Evolutionary conservation across 1,140 invertebrate genomes (phyloP), one percentile per base, ranked within the genome.

Genomic region (Caerostris extrusa): DNA sequence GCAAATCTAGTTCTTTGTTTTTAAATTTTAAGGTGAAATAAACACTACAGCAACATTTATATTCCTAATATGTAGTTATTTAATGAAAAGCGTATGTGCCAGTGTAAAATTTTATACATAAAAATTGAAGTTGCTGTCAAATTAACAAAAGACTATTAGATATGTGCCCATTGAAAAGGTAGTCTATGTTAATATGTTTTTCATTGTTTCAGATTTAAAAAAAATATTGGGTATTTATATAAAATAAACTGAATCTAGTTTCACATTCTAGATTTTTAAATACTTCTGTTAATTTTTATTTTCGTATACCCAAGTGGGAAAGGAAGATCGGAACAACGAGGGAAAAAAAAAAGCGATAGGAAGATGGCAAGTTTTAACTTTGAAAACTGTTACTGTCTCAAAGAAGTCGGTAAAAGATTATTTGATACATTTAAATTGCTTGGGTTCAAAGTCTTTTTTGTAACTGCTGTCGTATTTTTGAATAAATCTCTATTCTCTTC

Each of bases 401-500:
- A 77, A 77, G 19, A 50, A 71, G 69, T 3, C 19, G 8, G 34
- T 19, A 50, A 71, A 34, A 50, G 8, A 77, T 77, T 50, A 77
- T 53, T 77, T 53, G 50, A 77, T 77, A 50, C 8, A 77, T 77
- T 77, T 77, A 77, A 77, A 77, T 77, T 53, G 3, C 34, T 5
- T 17, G 61, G 14, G 19, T 8, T 2, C 1, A 14, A 17, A 12
- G 53, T 50, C 34, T 77, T 34, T 77, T 64, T 34, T 12, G 50
- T 53, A 77, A 77, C 50, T 77, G 71, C 71, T 50, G 71, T 77
- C 71, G 69, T 53, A 14, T 77, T 53, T 85, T 56, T 85, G 82
- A 85, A 85, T 85, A 85, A 85, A 85, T 58, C 57, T 85, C n/a
- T 34, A n/a, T 58, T 58, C 8, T 58, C n/a, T 85, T 85, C 57